These are phyloP conservation scores for Netelia virgata DNA, from an alignment of 2,888 invertebrate genomes.

Conservation along the genomic window DNA sequence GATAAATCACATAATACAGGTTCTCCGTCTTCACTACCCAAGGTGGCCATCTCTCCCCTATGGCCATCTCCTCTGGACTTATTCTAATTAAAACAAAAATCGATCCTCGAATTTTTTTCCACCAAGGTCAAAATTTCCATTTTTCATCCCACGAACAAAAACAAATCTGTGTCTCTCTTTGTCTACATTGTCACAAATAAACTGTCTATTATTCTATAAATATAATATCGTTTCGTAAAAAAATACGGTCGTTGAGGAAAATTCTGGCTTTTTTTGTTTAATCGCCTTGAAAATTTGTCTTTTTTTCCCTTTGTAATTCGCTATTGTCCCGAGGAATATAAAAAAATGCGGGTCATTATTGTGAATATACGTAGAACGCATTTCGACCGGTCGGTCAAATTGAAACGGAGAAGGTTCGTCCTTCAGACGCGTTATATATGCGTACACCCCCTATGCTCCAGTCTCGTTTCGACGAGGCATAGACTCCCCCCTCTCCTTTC, in stretches of 20 bases:
- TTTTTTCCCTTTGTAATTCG: neutral
- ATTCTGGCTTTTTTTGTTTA: slow-evolving; percentile 2
- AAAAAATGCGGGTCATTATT: slow-evolving; percentile 41
- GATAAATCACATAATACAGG: no score
- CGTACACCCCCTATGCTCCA: slow-evolving; percentile 55
- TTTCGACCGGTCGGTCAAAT: slow-evolving; percentile 42
- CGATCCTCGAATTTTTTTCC: no score
- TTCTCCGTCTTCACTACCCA: no score
- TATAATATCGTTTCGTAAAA: neutral
- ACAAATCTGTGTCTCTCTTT: no score
- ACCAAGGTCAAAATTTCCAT: no score
- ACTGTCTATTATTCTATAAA: no score
- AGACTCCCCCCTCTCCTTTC: neutral
- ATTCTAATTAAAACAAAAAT: no score
- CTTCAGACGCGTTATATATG: slow-evolving; percentile 48
- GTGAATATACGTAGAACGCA: slow-evolving; percentile 9
- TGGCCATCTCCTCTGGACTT: no score
- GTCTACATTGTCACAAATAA: no score
- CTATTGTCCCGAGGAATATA: slow-evolving; percentile 21
- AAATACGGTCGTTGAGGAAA: neutral
- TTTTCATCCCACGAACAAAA: no score
- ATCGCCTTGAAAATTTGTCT: neutral
- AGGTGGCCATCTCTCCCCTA: no score
- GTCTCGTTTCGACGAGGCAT: slow-evolving; percentile 34
- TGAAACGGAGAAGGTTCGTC: slow-evolving; percentile 56